Base-by-base conservation (phyloP, 1,140 invertebrate species). In the Saccostrea glomerata region DNA sequence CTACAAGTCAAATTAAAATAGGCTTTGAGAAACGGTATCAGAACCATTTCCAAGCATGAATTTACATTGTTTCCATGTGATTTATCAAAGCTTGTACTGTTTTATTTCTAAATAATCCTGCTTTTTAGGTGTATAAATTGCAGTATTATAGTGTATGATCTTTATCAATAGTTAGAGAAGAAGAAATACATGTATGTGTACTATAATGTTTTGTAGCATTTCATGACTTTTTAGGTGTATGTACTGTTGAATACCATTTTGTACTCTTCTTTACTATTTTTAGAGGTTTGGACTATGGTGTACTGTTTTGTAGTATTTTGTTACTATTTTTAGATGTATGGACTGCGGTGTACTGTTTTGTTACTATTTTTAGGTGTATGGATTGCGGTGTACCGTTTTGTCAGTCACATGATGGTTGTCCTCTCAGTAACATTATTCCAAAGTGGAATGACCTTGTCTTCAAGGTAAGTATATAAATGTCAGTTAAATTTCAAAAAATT, bases 301-400 rank as follows among this genome's bases (percentile, higher is more conserved):
- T 73, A 30, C 6, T 30, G 66, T 30, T 73, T 13, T 73, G 23
- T 77, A 77, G 13, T 30, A 30, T 15, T 77, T 30, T 54, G 11
- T 47, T 25, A 3, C 13, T 84, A 54, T 85, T 73, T 73, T 20
- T 73, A 36, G 58, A 7, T 73, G 23, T 73, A 73, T 70, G n/a
- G 66, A 70, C n/a, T 70, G n/a, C 5, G 11, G 66, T 6, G 25
- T 73, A 30, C 23, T 30, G 66, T 30, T 73, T 13, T 54, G 11
- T 47, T 25, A 3, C 13, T 84, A 54, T 85, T 66, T 90, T 2
- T 85, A 95, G 95, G 17, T 99, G 99, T 95, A 99, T 99, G 99
- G 99, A 99, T 92, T 99, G 99, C 95, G 99, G 99, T 40, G 98
- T 99, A 40, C 99, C 99, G 12, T 99, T 99, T 95, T 99, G 99